Evolutionary conservation across 2,797 vertebrate genomes (phyloP).

Genomic region (Amblyopsis hoosieri): DNA sequence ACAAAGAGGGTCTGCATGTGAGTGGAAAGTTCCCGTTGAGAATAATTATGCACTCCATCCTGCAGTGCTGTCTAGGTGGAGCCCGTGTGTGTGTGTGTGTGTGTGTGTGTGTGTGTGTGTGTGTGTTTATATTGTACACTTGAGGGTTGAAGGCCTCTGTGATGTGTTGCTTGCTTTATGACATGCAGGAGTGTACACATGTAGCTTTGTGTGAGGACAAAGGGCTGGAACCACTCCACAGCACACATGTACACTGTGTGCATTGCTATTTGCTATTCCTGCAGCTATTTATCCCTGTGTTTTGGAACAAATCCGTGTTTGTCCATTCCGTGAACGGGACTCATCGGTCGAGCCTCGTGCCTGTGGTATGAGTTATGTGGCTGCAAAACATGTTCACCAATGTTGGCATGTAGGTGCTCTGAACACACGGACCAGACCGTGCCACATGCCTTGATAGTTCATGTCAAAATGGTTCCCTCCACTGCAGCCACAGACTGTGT

Average conservation of each 20-base stretch:
- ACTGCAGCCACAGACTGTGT: not conserved
- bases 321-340: not conserved
- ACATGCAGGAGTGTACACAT: too few relatives aligned
- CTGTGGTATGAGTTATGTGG: not conserved
- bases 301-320: not conserved
- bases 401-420: slow-evolving; percentile 9
- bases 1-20: slow-evolving; percentile 67
- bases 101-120: slow-evolving; percentile 10
- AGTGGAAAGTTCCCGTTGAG: slow-evolving; percentile 70
- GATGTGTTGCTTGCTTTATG: too few relatives aligned
- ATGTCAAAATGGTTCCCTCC: slow-evolving; percentile 19
- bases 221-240: too few relatives aligned
- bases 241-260: too few relatives aligned
- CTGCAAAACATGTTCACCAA: not conserved
- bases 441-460: slow-evolving; percentile 25
- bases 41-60: slow-evolving; percentile 64
- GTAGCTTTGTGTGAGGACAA: too few relatives aligned
- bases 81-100: slow-evolving; percentile 26
- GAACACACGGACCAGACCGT: slow-evolving; percentile 24
- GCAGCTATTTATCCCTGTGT: not conserved
- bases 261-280: too few relatives aligned
- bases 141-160: not conserved
- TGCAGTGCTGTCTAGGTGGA: slow-evolving; percentile 50
- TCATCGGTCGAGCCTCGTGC: not conserved
- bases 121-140: not conserved